phyloP scores from a whole-genome alignment of 35 echinoderm and acorn worm genomes.

The Apostichopus japonicus region DNA sequence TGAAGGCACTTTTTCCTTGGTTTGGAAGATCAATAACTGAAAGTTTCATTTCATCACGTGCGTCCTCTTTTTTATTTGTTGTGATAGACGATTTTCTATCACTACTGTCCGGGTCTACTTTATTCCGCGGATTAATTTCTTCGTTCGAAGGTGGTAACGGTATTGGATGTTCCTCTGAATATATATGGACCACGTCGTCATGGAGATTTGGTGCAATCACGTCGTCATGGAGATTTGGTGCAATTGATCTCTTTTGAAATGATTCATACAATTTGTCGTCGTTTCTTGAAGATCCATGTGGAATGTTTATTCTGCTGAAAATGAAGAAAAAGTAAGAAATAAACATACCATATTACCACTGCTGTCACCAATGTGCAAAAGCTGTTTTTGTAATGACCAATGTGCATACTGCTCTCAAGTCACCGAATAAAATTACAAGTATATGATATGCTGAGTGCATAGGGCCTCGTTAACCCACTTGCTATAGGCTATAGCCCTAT shows the following conservation, averaged over 20 bases:
- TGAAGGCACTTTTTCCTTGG: constrained; percentile 44
- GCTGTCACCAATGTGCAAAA: too few relatives aligned
- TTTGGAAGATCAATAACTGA: not conserved
- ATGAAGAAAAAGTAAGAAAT: not conserved
- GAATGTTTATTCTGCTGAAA: not conserved
- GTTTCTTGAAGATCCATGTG: not conserved
- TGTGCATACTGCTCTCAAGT: too few relatives aligned
- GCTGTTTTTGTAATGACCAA: too few relatives aligned
- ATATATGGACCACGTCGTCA: not conserved
- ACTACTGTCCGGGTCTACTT: not conserved
- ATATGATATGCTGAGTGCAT: too few relatives aligned
- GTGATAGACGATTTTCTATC: not conserved
- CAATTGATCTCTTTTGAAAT: not conserved
- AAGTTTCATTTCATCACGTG: not conserved
- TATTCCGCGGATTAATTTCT: constrained; percentile 2
- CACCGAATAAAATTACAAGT: too few relatives aligned
- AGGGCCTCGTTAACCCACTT: too few relatives aligned
- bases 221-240: not conserved
- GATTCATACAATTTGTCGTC: not conserved
- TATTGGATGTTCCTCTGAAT: too few relatives aligned
- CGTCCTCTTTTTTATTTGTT: not conserved
- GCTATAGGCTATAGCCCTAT: too few relatives aligned
- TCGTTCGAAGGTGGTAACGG: not conserved
- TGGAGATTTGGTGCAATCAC: not conserved
- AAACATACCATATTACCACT: too few relatives aligned